Evolutionary conservation across 2,888 invertebrate genomes (phyloP).

Genomic region (Eupithecia dodoneata): DNA sequence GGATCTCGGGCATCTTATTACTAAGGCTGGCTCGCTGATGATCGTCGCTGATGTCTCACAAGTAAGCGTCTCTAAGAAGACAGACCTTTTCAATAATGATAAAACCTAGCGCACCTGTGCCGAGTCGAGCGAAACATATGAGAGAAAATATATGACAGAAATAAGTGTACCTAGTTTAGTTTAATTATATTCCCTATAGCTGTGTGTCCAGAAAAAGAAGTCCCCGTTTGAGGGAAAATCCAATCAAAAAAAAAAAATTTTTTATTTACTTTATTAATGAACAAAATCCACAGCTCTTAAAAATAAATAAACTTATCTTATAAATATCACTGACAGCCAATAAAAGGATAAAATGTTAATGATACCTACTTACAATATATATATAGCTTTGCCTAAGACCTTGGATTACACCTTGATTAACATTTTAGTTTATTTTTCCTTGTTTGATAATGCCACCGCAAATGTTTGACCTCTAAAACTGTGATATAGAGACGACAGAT

Average conservation of each 20-base stretch:
- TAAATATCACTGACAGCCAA: too few relatives aligned
- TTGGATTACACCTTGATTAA: slow-evolving; percentile 25
- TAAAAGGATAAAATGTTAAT: neutral
- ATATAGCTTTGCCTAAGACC: slow-evolving; percentile 17
- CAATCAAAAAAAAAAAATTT: neutral
- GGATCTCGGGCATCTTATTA: slow-evolving; percentile 95
- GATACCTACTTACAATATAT: slow-evolving; percentile 13
- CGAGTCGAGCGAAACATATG: neutral
- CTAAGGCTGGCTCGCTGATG: slow-evolving; percentile 95
- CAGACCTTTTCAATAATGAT: neutral
- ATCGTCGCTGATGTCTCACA: slow-evolving; percentile 94
- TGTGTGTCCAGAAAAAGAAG: neutral
- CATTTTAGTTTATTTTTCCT: slow-evolving; percentile 22
- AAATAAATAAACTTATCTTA: too few relatives aligned
- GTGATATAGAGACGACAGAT: slow-evolving; percentile 20
- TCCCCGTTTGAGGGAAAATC: neutral
- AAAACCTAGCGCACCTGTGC: neutral
- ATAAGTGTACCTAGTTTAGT: neutral
- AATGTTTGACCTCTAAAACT: slow-evolving; percentile 18
- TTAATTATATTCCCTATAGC: neutral
- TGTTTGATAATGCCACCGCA: slow-evolving; percentile 29
- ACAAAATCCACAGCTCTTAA: too few relatives aligned
- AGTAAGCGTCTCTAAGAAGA: slow-evolving; percentile 72
- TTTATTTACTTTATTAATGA: too few relatives aligned
- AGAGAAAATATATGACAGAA: neutral